phyloP scores from a whole-genome alignment of 2,113 vertebrate species.

The Charadrius vociferus region DNA sequence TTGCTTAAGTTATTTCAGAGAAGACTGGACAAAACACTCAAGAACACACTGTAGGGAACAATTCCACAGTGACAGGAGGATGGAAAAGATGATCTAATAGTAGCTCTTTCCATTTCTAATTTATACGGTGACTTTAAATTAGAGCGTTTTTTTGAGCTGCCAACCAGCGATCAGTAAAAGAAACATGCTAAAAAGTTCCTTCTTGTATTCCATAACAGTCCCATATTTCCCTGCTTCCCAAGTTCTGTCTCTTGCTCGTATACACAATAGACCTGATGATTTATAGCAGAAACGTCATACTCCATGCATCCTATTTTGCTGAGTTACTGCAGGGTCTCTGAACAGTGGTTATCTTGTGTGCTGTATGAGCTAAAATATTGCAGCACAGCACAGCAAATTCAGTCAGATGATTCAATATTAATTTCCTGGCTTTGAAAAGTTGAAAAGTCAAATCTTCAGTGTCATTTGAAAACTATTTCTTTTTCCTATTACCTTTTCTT shows the following conservation, averaged over 20 bases:
- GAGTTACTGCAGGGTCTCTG: conserved; percentile 26
- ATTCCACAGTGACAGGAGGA: conserved; percentile 25
- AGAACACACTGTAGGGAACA: conserved; percentile 33
- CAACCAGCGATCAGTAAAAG: background rate
- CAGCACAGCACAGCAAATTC: background rate
- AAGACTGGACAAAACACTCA: conserved; percentile 30
- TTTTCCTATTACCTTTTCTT: conserved; percentile 26
- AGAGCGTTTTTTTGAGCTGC: background rate
- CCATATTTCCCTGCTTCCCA: background rate
- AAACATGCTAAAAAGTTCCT: background rate
- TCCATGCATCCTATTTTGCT: conserved; percentile 22
- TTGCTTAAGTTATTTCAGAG: conserved; percentile 47
- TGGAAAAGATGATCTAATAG: conserved; percentile 48
- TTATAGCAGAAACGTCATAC: background rate
- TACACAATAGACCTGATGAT: conserved; percentile 25
- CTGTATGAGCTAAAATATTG: background rate
- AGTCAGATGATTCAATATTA: conserved; percentile 16
- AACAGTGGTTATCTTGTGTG: conserved; percentile 6
- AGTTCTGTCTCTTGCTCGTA: background rate
- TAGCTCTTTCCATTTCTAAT: conserved; percentile 44
- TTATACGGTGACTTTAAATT: conserved; percentile 25
- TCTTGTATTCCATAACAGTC: background rate
- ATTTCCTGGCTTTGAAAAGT: conserved; percentile 27
- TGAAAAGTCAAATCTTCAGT: background rate
- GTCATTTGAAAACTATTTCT: background rate